These are phyloP conservation scores for Australoheros scitulus DNA, from an alignment of 2,113 vertebrate genomes.

Conservation along the genomic window DNA sequence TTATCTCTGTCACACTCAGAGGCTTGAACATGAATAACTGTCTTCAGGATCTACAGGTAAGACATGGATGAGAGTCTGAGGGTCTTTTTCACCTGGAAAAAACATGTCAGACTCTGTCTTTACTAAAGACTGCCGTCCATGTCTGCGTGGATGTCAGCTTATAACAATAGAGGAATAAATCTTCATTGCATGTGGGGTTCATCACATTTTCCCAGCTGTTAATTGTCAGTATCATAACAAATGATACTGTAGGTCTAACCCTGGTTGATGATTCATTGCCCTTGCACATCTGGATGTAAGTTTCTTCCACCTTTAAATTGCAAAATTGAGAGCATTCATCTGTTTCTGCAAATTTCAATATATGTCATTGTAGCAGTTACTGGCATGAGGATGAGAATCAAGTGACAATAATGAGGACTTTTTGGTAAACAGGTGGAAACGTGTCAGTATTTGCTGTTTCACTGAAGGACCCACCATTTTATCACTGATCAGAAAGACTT, in stretches of 20 bases:
- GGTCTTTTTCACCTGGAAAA: too few relatives aligned
- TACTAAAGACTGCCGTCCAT: background rate
- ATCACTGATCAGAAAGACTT: background rate
- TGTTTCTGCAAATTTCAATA: background rate
- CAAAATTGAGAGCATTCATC: background rate
- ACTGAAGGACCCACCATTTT: background rate
- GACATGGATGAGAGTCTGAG: background rate
- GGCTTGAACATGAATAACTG: background rate
- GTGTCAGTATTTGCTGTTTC: background rate
- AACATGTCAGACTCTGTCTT: accelerated
- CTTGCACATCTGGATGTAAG: background rate
- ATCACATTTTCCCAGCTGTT: background rate
- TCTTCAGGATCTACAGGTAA: background rate
- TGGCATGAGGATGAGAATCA: background rate
- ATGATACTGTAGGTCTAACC: background rate
- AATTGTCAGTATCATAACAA: background rate
- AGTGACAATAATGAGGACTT: background rate
- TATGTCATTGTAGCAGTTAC: background rate
- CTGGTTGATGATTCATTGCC: too few relatives aligned
- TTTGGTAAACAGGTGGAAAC: too few relatives aligned
- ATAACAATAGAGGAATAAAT: background rate
- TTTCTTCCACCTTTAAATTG: background rate
- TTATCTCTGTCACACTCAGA: background rate
- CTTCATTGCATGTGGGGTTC: too few relatives aligned
- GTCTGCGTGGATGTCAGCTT: background rate